Conservation (phyloP, 2,797 vertebrate genomes). For the Urocyon cinereoargenteus region DNA sequence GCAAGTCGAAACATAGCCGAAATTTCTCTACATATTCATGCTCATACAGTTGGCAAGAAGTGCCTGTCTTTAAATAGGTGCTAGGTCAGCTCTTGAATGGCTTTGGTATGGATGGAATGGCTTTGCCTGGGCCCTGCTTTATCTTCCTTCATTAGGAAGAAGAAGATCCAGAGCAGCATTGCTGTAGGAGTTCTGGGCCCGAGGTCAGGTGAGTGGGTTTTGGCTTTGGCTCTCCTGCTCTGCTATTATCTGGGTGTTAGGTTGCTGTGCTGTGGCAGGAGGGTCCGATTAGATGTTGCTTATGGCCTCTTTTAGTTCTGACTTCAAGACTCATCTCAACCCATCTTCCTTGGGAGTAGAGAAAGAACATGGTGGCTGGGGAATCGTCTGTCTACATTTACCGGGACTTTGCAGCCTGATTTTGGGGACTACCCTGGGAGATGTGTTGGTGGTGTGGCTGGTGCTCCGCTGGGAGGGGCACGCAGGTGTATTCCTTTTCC, state of each 20-base stretch:
- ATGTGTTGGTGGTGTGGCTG: accelerated
- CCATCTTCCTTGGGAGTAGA: background rate
- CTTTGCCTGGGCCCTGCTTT: background rate
- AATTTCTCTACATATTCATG: accelerated
- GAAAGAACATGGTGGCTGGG: background rate
- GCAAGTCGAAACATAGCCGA: accelerated
- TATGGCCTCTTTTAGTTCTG: background rate
- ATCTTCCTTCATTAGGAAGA: background rate
- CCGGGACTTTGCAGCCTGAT: background rate
- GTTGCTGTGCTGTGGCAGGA: background rate
- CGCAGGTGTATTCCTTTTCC: accelerated
- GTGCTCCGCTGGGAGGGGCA: background rate
- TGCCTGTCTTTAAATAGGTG: background rate
- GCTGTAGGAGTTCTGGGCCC: background rate
- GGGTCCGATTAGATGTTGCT: background rate
- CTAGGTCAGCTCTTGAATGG: background rate
- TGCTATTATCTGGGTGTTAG: accelerated
- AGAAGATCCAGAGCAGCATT: accelerated
- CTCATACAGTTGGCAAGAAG: background rate
- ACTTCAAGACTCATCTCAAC: background rate
- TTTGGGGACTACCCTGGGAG: background rate
- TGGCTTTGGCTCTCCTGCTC: background rate
- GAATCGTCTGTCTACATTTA: background rate
- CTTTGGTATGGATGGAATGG: accelerated
- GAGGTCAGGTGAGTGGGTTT: background rate